A percentile compares a stretch with the other conserved stretches of the same genome.
These are phyloP conservation scores for Ramphastos sulfuratus DNA, from an alignment of 2,113 vertebrate genomes.

Conservation along the genomic window DNA sequence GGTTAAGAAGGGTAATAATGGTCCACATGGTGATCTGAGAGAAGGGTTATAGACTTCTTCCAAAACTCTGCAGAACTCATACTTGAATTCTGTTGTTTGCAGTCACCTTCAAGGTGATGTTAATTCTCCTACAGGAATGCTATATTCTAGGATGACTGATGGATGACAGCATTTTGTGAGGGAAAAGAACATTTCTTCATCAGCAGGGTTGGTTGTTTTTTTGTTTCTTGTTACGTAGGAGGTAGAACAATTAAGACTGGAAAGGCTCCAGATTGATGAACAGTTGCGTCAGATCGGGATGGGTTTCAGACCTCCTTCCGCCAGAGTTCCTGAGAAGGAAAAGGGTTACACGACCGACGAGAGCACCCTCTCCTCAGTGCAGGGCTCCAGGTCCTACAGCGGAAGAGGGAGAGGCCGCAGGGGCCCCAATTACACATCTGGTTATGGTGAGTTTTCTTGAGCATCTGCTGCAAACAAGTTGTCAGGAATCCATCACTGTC, in stretches of 20 bases:
- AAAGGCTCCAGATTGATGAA: slow-evolving; percentile 96
- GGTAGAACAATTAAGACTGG: slow-evolving; percentile 96
- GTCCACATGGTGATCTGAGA: not conserved
- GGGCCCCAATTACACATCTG: slow-evolving; percentile 90
- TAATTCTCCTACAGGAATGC: not conserved
- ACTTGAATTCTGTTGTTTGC: not conserved
- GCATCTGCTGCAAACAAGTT: not conserved
- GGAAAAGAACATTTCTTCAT: not conserved
- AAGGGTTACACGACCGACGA: slow-evolving; percentile 87
- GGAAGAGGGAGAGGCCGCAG: slow-evolving; percentile 91
- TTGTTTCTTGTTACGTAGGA: slow-evolving; percentile 77
- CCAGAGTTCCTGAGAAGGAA: slow-evolving; percentile 84
- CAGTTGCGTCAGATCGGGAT: slow-evolving; percentile 95
- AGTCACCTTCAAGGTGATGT: not conserved
- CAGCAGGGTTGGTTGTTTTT: not conserved
- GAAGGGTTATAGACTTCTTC: not conserved
- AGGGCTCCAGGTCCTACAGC: slow-evolving; percentile 90
- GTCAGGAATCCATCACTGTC: accelerated
- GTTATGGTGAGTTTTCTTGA: slow-evolving; percentile 83
- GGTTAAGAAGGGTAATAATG: not conserved
- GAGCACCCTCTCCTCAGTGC: slow-evolving; percentile 82
- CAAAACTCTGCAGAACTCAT: not conserved
- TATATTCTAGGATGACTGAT: not conserved
- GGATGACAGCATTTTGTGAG: not conserved
- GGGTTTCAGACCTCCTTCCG: slow-evolving; percentile 87